Evolutionary conservation across 2,113 vertebrate genomes (phyloP).

Genomic region (Polypterus bichir): DNA sequence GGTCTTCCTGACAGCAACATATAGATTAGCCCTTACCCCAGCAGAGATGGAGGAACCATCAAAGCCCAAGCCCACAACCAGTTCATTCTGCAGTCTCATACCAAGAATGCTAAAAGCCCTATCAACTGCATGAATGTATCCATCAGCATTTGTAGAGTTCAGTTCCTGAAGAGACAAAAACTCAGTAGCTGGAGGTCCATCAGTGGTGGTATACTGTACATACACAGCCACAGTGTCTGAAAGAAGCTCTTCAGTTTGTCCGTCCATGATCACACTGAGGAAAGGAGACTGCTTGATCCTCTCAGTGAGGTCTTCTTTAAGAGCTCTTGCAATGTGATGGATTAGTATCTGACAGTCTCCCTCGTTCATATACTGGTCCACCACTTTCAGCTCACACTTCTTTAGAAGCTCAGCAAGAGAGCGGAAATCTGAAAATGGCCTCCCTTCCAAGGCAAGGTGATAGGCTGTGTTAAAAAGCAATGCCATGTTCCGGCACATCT

Average conservation of each 20-base stretch:
- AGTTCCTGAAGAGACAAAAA: conserved; percentile 84
- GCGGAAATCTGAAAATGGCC: conserved; percentile 81
- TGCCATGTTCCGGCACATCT: conserved; percentile 93
- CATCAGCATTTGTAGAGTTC: conserved; percentile 65
- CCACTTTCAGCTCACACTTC: conserved; percentile 88
- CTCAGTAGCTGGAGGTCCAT: conserved; percentile 74
- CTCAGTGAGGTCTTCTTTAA: conserved; percentile 82
- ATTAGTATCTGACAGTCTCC: conserved; percentile 85
- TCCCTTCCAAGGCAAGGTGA: conserved; percentile 78
- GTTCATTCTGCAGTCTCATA: conserved; percentile 71
- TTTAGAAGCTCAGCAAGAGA: conserved; percentile 83
- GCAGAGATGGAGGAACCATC: conserved; percentile 77
- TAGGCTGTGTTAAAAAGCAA: conserved; percentile 86
- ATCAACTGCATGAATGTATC: conserved; percentile 81
- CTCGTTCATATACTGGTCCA: conserved; percentile 95
- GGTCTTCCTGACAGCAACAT: conserved; percentile 75
- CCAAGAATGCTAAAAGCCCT: conserved; percentile 73
- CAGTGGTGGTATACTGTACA: conserved; percentile 72
- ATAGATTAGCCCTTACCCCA: conserved; percentile 72
- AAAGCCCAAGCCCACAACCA: conserved; percentile 72
- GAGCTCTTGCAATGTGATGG: conserved; percentile 75
- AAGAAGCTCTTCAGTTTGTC: conserved; percentile 74
- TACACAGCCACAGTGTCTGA: conserved; percentile 82
- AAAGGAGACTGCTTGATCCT: conserved; percentile 82
- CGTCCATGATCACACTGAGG: conserved; percentile 83